phyloP scores from a whole-genome alignment of 2,888 invertebrate genomes.

The Sarcophaga rosellei region DNA sequence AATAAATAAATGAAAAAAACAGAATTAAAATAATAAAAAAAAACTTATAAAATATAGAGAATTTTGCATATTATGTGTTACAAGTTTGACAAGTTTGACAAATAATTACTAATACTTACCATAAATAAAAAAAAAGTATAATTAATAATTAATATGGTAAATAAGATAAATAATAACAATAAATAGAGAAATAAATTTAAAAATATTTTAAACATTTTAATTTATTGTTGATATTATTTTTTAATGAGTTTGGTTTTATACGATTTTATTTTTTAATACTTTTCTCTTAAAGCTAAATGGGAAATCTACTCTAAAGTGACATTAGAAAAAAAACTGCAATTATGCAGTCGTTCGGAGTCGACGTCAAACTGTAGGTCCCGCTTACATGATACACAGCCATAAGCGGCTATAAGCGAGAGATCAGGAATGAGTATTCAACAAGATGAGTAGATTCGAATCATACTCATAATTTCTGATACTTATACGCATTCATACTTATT shows the following conservation, averaged over 20 bases:
- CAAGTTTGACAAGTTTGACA: neutral
- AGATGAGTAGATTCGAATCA: too few species aligned
- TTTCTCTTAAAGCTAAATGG: too few species aligned
- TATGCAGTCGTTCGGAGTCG: too few species aligned
- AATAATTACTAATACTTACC: constrained; percentile 7
- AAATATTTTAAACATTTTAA: constrained; percentile 1
- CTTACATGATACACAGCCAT: too few species aligned
- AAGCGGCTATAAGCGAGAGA: too few species aligned
- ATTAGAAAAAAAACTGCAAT: too few species aligned
- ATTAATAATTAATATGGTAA: neutral
- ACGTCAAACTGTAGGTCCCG: too few species aligned
- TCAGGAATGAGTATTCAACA: too few species aligned
- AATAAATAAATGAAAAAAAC: neutral
- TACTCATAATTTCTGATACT: too few species aligned
- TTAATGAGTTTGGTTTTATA: neutral
- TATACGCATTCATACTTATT: too few species aligned
- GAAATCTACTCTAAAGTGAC: too few species aligned
- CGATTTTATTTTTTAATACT: too few species aligned
- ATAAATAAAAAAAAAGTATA: neutral
- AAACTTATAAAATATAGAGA: constrained; percentile 28
- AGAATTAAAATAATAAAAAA: neutral
- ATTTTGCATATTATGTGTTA: constrained; percentile 56
- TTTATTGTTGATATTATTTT: neutral
- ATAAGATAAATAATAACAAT: neutral
- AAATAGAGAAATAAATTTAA: constrained; percentile 32